phyloP scores from a whole-genome alignment of 2,888 invertebrate genomes.

The Acanthococcus lagerstroemiae region DNA sequence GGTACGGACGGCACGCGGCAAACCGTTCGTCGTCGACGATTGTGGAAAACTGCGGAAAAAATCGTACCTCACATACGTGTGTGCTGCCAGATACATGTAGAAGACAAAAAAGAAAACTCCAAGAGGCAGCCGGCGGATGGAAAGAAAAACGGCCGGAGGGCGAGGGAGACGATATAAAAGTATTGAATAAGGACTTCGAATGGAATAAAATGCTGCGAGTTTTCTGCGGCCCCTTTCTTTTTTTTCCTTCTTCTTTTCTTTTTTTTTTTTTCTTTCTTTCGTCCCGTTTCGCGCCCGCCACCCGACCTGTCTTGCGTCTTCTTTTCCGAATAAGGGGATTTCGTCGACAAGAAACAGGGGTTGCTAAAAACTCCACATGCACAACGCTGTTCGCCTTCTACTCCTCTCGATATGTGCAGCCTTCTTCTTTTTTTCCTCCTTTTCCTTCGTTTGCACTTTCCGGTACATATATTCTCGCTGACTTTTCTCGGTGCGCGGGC shows the following conservation, averaged over 20 bases:
- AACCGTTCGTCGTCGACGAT: conserved; percentile 33
- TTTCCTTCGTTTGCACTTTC: conserved; percentile 1
- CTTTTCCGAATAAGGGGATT: not conserved
- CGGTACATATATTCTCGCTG: not conserved
- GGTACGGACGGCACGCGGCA: conserved; percentile 11
- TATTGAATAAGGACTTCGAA: conserved; percentile 34
- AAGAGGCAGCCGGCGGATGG: conserved; percentile 19
- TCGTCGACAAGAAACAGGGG: conserved; percentile 29
- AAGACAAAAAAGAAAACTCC: conserved; percentile 36
- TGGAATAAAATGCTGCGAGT: conserved; percentile 34
- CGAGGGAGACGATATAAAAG: conserved; percentile 23
- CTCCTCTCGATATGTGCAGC: not conserved
- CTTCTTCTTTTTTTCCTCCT: conserved; percentile 1
- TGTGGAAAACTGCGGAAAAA: conserved; percentile 38
- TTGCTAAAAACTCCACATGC: conserved; percentile 24
- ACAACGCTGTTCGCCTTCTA: not conserved
- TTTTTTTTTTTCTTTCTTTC: conserved; percentile 7
- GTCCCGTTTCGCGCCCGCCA: not conserved
- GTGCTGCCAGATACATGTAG: conserved; percentile 35
- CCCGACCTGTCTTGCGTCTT: conserved; percentile 1
- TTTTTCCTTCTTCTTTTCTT: conserved; percentile 21
- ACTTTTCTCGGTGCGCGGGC: too few species aligned
- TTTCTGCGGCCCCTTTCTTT: conserved; percentile 31
- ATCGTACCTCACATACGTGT: conserved; percentile 34
- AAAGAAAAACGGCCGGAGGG: conserved; percentile 29